phyloP scores from a whole-genome alignment of 2,113 vertebrate genomes.

The Nesoenas mayeri region DNA sequence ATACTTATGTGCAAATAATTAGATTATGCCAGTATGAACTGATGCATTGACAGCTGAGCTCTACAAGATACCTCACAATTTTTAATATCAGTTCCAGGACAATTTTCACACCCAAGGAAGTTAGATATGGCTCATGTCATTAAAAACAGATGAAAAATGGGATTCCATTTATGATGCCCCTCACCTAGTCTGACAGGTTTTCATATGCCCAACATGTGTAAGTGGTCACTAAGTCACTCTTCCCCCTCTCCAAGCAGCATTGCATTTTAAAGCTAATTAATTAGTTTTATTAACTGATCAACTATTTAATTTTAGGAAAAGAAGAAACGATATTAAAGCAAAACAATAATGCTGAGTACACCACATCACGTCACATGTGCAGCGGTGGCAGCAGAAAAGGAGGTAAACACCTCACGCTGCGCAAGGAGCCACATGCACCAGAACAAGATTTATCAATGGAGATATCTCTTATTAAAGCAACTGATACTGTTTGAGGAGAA shows the following conservation, averaged over 20 bases:
- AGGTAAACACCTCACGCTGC: fast-evolving
- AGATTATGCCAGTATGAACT: not conserved
- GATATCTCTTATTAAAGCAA: not conserved
- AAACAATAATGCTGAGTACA: not conserved
- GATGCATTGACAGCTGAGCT: not conserved
- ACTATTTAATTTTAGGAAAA: not conserved
- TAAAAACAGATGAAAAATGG: not conserved
- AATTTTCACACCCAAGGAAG: not conserved
- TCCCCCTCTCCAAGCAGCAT: not conserved
- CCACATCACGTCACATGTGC: too few relatives aligned
- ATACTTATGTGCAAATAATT: not conserved
- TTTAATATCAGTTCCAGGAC: not conserved
- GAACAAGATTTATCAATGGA: not conserved
- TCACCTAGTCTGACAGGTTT: not conserved
- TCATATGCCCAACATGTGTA: fast-evolving
- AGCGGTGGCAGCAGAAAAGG: not conserved
- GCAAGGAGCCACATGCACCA: fast-evolving
- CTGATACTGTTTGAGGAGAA: not conserved
- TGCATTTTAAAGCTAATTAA: not conserved
- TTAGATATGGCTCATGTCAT: not conserved
- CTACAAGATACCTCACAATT: not conserved
- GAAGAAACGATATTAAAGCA: not conserved
- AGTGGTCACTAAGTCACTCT: not conserved
- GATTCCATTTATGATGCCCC: not conserved
- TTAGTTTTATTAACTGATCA: not conserved